Evolutionary conservation across 2,888 invertebrate genomes (phyloP), one percentile per base, ranked within the genome.

Genomic region (Luffia ferchaultella): DNA sequence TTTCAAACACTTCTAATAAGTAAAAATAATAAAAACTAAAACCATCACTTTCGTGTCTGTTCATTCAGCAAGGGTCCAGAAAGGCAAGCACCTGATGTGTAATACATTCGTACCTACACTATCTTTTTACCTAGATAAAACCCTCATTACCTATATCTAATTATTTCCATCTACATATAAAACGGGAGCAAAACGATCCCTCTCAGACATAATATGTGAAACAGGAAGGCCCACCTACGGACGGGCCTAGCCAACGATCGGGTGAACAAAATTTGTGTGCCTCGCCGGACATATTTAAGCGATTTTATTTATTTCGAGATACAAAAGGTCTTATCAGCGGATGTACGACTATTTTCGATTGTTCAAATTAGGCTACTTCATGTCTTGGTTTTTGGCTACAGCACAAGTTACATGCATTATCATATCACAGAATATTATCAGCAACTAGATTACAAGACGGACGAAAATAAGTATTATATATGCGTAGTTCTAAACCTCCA

Each of bases 221-320:
- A 30, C 30, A 30, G 30, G 12, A 30, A 30, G 30, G 30, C 30
- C 30, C 5, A 30, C 5, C 30, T 12, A 30, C 12, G 12, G 12
- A 30, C 30, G 5, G 30, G 30, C 30, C 30, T 30, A 7, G 30
- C 30, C 30, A 12, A 12, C 42, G 43, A 20, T 18, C 43, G 49
- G 18, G 16, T 16, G 16, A 7, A 49, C 49, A 43, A 42, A 42
- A 49, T 49, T 45, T 50, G 45, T 65, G 69, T 63, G 71, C 72
- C 71, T 53, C 54, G 56, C 72, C 75, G 77, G 79, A 77, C 76
- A 73, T 78, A 79, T 78, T 77, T 76, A 78, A 75, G 72, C 72
- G 72, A 78, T 80, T 80, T 80, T 80, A 80, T 79, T 78, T 79
- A 79, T 79, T 79, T 78, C 73, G 70, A 73, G 77, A 79, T 78